Evolutionary conservation across 2,797 vertebrate species (phyloP).

Genomic region (Clarias platycephalus): DNA sequence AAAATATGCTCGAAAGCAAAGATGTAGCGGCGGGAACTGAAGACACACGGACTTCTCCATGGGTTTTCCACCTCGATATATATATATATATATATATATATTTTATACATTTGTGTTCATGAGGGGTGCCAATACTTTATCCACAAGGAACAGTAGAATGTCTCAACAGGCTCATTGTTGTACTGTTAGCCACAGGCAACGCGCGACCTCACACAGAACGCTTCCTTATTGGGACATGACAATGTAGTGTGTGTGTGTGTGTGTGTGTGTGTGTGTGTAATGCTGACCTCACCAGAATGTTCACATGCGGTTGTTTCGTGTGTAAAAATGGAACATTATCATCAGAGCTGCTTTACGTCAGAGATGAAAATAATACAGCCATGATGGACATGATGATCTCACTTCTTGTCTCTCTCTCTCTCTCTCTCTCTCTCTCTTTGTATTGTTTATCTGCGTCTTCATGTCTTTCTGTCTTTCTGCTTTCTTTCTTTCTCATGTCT

Average conservation of each 20-base stretch:
- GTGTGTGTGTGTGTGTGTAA: not conserved
- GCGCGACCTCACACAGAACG: not conserved
- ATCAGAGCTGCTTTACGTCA: not conserved
- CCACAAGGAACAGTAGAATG: not conserved
- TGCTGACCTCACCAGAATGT: not conserved
- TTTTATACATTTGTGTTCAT: not conserved
- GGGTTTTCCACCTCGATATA: not conserved
- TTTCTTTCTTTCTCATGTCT: not conserved
- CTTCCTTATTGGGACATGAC: not conserved
- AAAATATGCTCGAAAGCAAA: no score
- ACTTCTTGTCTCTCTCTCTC: no score
- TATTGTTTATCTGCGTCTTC: not conserved
- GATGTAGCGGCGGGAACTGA: not conserved
- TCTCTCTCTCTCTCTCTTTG: not conserved
- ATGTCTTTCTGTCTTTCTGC: no score
- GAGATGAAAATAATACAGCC: not conserved
- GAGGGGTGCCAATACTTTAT: not conserved
- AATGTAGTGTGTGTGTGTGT: constrained; percentile 15
- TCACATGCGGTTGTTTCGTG: not conserved
- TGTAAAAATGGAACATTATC: not conserved
- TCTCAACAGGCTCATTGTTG: not conserved
- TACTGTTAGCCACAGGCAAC: not conserved
- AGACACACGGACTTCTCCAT: not conserved
- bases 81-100: not conserved
- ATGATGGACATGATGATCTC: not conserved